Evolutionary conservation across 2,113 vertebrate species (phyloP).

Genomic region (Aegithalos caudatus): DNA sequence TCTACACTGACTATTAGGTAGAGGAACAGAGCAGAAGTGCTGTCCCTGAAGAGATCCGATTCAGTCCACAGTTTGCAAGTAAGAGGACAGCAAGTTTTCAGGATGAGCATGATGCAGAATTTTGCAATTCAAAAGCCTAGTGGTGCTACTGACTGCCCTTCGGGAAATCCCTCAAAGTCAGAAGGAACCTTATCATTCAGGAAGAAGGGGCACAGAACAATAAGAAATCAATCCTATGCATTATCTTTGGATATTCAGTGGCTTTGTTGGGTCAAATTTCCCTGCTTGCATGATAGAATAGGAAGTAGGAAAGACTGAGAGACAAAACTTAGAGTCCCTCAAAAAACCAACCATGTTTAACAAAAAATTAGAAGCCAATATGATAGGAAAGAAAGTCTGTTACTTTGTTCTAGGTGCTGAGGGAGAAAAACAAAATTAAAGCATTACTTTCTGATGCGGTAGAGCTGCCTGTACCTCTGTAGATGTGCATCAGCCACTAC

Average conservation of each 20-base stretch:
- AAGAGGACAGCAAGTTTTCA: not conserved
- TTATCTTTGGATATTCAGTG: not conserved
- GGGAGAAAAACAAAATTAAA: not conserved
- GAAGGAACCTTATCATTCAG: not conserved
- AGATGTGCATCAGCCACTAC: not conserved
- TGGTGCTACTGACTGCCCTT: not conserved
- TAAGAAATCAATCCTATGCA: not conserved
- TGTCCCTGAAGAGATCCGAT: not conserved
- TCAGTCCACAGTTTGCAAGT: not conserved
- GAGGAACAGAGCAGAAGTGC: not conserved
- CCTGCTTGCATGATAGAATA: not conserved
- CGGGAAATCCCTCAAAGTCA: not conserved
- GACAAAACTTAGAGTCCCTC: not conserved
- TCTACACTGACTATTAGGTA: not conserved
- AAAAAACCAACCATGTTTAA: not conserved
- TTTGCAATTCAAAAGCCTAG: not conserved
- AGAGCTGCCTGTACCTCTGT: not conserved
- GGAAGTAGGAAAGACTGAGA: not conserved
- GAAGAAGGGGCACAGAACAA: not conserved
- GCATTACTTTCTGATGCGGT: not conserved
- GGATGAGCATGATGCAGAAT: not conserved
- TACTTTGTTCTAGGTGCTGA: not conserved
- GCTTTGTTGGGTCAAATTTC: not conserved
- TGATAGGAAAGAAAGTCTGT: not conserved
- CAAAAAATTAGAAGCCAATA: not conserved